phyloP scores from a whole-genome alignment of 2,113 vertebrate genomes.

The Sinocyclocheilus maitianheensis region DNA sequence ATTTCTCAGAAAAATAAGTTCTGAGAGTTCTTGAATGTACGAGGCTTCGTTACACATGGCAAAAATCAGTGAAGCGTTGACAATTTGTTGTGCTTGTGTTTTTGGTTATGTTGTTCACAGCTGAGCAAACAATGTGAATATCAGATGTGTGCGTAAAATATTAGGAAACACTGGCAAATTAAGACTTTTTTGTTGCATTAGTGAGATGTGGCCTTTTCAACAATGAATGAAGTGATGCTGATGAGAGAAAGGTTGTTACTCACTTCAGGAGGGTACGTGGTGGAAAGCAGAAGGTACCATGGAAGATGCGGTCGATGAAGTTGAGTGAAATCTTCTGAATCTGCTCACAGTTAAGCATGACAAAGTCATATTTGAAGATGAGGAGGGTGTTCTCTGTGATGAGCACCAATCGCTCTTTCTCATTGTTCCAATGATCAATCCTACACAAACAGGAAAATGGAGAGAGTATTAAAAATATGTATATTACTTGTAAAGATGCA shows the following conservation, averaged over 20 bases:
- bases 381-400: slow-evolving; percentile 76
- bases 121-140: background rate
- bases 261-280: slow-evolving; percentile 77
- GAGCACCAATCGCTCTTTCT: slow-evolving; percentile 78
- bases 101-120: background rate
- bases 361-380: slow-evolving; percentile 83
- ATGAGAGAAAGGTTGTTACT: slow-evolving; percentile 58
- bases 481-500: background rate
- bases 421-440: slow-evolving; percentile 87
- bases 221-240: background rate
- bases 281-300: slow-evolving; percentile 77
- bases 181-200: background rate
- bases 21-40: background rate
- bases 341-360: slow-evolving; percentile 79
- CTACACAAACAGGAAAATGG: slow-evolving; percentile 58
- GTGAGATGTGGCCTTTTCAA: background rate
- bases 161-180: background rate
- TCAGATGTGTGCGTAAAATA: background rate
- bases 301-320: slow-evolving; percentile 70
- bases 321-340: slow-evolving; percentile 73
- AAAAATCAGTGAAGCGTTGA: background rate
- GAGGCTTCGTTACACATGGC: background rate
- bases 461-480: background rate
- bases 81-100: background rate
- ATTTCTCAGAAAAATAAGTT: background rate